Conservation (phyloP, 2,888 invertebrate genomes). For the Cetonia aurata region DNA sequence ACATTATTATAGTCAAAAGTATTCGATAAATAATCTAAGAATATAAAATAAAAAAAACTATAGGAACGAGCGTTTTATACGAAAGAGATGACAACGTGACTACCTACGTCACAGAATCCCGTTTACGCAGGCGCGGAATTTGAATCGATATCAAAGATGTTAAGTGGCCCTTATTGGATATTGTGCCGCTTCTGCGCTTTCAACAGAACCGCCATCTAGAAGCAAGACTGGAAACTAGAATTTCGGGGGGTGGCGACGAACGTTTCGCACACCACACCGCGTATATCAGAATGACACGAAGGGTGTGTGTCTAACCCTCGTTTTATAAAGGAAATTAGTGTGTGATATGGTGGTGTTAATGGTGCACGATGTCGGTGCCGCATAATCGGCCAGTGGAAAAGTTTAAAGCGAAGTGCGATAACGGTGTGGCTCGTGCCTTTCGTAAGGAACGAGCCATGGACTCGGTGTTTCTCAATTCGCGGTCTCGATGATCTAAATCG, state of each 20-base stretch:
- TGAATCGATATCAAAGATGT: slow-evolving; percentile 56
- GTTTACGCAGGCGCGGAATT: slow-evolving; percentile 48
- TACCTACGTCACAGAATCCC: slow-evolving; percentile 45
- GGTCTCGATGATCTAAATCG: slow-evolving; percentile 62
- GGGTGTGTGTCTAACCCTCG: slow-evolving; percentile 58
- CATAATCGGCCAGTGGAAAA: slow-evolving; percentile 51
- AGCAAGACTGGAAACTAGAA: slow-evolving; percentile 58
- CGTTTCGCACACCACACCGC: slow-evolving; percentile 57
- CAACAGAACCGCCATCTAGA: slow-evolving; percentile 59
- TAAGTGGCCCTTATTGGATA: slow-evolving; percentile 57
- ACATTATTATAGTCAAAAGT: too few relatives aligned
- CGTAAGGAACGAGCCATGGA: slow-evolving; percentile 61
- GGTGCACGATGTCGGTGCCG: slow-evolving; percentile 58
- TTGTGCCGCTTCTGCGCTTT: slow-evolving; percentile 57
- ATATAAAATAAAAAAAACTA: too few relatives aligned
- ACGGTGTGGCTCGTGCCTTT: slow-evolving; percentile 52
- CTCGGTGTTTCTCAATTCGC: slow-evolving; percentile 58
- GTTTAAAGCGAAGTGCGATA: slow-evolving; percentile 51
- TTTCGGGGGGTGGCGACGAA: slow-evolving; percentile 60
- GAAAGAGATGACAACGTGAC: not conserved
- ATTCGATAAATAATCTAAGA: too few relatives aligned
- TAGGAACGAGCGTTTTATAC: not conserved
- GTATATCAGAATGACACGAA: slow-evolving; percentile 60
- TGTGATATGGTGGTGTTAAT: slow-evolving; percentile 57
- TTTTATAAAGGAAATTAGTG: slow-evolving; percentile 42